These are phyloP conservation scores for Doris montereyensis DNA, from an alignment of 2,888 invertebrate species.

Conservation along the genomic window DNA sequence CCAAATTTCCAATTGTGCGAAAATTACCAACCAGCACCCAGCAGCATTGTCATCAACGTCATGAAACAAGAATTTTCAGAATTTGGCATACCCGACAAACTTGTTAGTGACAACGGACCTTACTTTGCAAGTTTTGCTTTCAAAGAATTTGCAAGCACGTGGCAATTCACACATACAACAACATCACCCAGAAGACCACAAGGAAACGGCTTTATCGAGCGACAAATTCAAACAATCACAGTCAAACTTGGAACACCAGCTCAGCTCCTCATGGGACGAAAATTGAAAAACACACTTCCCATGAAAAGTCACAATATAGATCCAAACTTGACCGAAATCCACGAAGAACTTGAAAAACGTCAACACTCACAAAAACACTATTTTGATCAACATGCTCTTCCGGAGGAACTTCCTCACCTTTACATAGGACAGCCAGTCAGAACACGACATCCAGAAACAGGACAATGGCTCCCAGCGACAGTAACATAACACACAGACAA, in stretches of 20 bases:
- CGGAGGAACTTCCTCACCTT: not conserved
- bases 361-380: not conserved
- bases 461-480: not conserved
- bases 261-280: not conserved
- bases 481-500: not conserved
- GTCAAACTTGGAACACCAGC: not conserved
- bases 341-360: not conserved
- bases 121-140: not conserved
- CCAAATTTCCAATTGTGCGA: not conserved
- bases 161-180: not conserved
- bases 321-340: not conserved
- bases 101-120: not conserved
- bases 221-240: not conserved
- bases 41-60: not conserved
- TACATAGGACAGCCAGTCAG: not conserved
- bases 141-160: not conserved
- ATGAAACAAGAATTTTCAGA: not conserved
- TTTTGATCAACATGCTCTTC: not conserved
- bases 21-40: not conserved
- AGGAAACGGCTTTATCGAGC: not conserved
- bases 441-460: not conserved
- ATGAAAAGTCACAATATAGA: too few relatives aligned
- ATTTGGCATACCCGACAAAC: not conserved
- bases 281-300: not conserved
- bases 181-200: not conserved